These are phyloP conservation scores for Enoplosus armatus DNA, from an alignment of 2,797 vertebrate species.

Conservation along the genomic window DNA sequence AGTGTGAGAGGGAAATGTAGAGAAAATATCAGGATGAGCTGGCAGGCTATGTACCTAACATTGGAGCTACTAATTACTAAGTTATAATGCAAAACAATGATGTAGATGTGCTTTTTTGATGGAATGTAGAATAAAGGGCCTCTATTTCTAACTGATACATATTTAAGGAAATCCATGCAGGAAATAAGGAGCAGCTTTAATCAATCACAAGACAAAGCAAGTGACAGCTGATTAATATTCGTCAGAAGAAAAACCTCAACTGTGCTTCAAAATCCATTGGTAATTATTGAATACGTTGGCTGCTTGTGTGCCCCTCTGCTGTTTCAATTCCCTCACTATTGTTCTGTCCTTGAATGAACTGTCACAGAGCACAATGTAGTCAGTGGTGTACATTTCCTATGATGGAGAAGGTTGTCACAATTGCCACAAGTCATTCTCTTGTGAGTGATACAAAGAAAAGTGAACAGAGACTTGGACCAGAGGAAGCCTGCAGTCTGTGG, in stretches of 20 bases:
- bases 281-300: slow-evolving; percentile 13
- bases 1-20: slow-evolving; percentile 11
- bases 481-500: slow-evolving; percentile 10
- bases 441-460: slow-evolving; percentile 9
- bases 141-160: slow-evolving; percentile 2
- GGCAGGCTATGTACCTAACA: background rate
- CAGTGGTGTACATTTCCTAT: slow-evolving; percentile 36
- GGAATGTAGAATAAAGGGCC: slow-evolving; percentile 16
- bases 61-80: slow-evolving; percentile 8
- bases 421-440: slow-evolving; percentile 38
- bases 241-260: slow-evolving; percentile 19
- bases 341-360: slow-evolving; percentile 61
- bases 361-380: slow-evolving; percentile 51
- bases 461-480: background rate
- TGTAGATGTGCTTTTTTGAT: background rate
- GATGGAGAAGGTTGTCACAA: slow-evolving; percentile 45
- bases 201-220: slow-evolving; percentile 51
- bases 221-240: slow-evolving; percentile 63
- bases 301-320: slow-evolving; percentile 5
- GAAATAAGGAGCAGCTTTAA: slow-evolving; percentile 42
- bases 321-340: slow-evolving; percentile 33
- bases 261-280: slow-evolving; percentile 30
- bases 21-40: slow-evolving; percentile 21
- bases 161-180: slow-evolving; percentile 31
- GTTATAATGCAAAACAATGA: slow-evolving; percentile 10